Conservation (phyloP, 2,113 vertebrate species). For the Eira barbara region DNA sequence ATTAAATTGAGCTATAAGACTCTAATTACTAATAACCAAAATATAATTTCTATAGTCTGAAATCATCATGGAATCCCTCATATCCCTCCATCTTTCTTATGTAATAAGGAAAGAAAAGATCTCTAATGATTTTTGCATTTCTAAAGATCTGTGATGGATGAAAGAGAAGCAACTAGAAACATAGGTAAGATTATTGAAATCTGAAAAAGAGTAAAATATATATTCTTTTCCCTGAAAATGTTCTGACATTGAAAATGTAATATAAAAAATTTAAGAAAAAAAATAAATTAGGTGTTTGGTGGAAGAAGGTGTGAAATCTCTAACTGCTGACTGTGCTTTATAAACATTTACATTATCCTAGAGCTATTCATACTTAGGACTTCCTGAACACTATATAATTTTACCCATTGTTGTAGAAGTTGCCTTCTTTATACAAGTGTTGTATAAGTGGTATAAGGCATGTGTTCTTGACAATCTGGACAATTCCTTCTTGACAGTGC, state of each 20-base stretch:
- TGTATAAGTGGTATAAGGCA: constrained; percentile 25
- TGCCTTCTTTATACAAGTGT: constrained; percentile 25
- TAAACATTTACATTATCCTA: constrained; percentile 70
- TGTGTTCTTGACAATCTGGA: constrained; percentile 60
- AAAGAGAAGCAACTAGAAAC: background rate
- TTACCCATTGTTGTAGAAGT: constrained; percentile 25
- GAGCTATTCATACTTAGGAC: background rate
- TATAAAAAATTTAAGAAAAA: background rate
- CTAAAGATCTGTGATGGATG: background rate
- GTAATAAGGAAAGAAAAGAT: background rate
- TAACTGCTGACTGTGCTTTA: constrained; percentile 42
- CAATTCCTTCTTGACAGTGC: constrained; percentile 53
- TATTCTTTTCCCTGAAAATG: background rate
- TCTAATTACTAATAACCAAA: background rate
- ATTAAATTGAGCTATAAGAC: background rate
- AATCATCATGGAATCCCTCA: background rate
- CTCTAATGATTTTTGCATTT: background rate
- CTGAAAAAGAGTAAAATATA: background rate
- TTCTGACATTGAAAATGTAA: constrained; percentile 22
- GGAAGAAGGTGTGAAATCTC: constrained; percentile 59
- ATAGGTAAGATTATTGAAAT: constrained; percentile 1
- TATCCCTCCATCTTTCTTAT: background rate
- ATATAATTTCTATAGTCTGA: background rate
- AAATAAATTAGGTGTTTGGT: constrained; percentile 65
- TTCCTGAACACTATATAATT: constrained; percentile 53